These are phyloP conservation scores for Phanerotoma sp. DNA, from an alignment of 2,888 invertebrate genomes.

Conservation along the genomic window DNA sequence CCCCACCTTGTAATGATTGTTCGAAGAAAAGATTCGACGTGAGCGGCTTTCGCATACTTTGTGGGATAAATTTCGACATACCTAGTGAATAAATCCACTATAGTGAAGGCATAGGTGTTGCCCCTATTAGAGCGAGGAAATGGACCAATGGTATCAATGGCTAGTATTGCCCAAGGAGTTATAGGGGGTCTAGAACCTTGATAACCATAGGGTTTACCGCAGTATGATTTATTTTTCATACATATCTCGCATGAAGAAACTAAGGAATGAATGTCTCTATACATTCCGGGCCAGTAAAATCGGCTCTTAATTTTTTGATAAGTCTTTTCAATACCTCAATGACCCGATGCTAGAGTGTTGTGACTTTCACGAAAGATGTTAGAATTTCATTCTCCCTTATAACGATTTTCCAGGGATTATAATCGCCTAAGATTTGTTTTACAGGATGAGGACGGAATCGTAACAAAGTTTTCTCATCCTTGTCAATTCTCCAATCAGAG, in stretches of 20 bases:
- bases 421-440: no score
- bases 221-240: background rate
- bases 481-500: no score
- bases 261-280: no score
- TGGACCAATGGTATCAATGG: background rate
- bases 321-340: no score
- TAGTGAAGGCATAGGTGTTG: background rate
- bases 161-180: background rate
- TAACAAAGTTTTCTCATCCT: no score
- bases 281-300: no score
- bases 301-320: no score
- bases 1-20: background rate
- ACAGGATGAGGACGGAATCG: no score
- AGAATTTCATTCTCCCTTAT: background rate
- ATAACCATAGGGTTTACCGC: background rate
- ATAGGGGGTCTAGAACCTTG: background rate
- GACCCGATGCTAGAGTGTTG: no score
- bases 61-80: background rate
- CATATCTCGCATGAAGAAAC: no score
- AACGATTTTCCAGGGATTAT: slow-evolving; percentile 16
- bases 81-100: background rate
- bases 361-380: no score
- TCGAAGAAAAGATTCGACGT: background rate
- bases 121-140: background rate
- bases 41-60: background rate